Base-by-base conservation (phyloP, 35 echinoderm and acorn worm species). In the Lytechinus pictus region DNA sequence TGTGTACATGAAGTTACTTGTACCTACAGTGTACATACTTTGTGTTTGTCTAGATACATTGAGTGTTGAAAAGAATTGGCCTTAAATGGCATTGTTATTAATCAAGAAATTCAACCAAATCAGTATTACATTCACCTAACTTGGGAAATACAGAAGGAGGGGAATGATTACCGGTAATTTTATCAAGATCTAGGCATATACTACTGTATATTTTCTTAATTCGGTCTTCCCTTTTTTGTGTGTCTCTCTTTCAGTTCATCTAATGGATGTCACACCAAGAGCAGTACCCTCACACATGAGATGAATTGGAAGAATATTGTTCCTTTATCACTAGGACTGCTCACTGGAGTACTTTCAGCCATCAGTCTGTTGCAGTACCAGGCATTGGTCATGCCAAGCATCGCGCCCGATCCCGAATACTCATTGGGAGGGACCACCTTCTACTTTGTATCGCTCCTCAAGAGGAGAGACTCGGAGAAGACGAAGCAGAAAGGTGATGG, bases 391-490 rank as follows among this genome's bases (percentile, higher is more conserved):
- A 61, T 55, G 16, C 95, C 51, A 21, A 52, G 52, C 9, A 72
- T 55, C 28, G 88, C 91, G 28, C 27, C 54, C 16, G 16, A 86
- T 21, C 11, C 54, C 27, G 93, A 96, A n/a, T 97, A 97, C 56
- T 57, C 97, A 3, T 29, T 95, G 10, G 97, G 97, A 86, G 96
- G 95, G 33, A 89, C 95, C 56, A 96, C 96, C 86, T 95, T 96
- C 56, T 98, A 96, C 72, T 94, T 96, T 27, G 86, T 54, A 54
- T 61, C 95, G 54, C 86, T 94, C 28, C 88, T 44, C 10, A 54
- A 54, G 0, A 90, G 24, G 88, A 90, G 89, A 92, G 89, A 10
- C 86, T 52, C 33, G 52, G 87, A 57, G 56, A 21, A 7, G 27
- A 79, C 27, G 57, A 96, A 61, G 51, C 27, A 79, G 19, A 24